A percentile compares a stretch with the other conserved stretches of the same genome.
Evolutionary conservation across 2,888 invertebrate genomes (phyloP).

Genomic region (Nymphalis c-album): DNA sequence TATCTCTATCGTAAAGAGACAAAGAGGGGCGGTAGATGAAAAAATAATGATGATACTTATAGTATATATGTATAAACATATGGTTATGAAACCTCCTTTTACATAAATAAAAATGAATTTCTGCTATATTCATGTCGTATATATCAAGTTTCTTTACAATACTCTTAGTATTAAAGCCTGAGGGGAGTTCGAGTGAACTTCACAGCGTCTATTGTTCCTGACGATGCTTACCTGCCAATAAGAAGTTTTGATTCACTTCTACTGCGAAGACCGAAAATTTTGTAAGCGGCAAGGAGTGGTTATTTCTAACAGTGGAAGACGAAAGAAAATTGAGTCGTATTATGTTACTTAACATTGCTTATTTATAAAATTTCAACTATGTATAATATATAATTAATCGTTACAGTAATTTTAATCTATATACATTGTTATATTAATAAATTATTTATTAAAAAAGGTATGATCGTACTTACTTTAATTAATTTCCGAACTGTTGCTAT

Average conservation of each 20-base stretch:
- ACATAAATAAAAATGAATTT: conserved; percentile 6
- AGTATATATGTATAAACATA: background rate
- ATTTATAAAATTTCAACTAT: too few relatives aligned
- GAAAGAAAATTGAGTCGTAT: too few relatives aligned
- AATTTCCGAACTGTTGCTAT: conserved; percentile 15
- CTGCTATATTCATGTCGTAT: background rate
- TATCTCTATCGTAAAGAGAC: too few relatives aligned
- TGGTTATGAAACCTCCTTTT: background rate
- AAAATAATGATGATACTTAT: too few relatives aligned
- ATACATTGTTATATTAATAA: too few relatives aligned
- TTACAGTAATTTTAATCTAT: too few relatives aligned
- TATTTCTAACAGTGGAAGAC: conserved; percentile 13
- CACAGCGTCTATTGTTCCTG: conserved; percentile 29
- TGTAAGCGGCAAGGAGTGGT: conserved; percentile 17
- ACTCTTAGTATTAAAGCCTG: conserved; percentile 20
- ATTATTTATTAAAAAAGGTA: conserved; percentile 22
- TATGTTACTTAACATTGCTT: too few relatives aligned
- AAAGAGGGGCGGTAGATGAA: too few relatives aligned
- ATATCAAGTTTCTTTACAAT: conserved; percentile 27
- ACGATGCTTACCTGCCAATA: conserved; percentile 15
- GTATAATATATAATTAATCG: too few relatives aligned
- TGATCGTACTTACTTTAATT: conserved; percentile 21
- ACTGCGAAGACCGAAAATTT: conserved; percentile 17
- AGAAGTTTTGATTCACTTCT: conserved; percentile 7
- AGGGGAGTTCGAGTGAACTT: conserved; percentile 30